Percentiles rank a stretch among this genome's conserved stretches.
Conservation (phyloP, 1,140 invertebrate genomes). For the Oedothorax gibbosus region DNA sequence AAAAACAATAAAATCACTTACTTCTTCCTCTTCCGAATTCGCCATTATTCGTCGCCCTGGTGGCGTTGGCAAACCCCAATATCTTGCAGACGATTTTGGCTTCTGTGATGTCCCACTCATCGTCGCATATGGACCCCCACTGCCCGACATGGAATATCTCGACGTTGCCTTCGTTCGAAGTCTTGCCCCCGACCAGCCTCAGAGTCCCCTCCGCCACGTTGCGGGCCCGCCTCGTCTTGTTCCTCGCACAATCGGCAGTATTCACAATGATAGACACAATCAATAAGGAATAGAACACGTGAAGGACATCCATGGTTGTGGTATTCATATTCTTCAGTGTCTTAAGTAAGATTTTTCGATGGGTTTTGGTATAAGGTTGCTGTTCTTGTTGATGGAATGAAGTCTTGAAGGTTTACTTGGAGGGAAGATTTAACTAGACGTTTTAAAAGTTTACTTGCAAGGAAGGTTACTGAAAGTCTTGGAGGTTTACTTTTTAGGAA, state of each 20-base stretch:
- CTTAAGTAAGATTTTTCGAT: no score
- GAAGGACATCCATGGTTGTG: background rate
- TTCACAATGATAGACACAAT: background rate
- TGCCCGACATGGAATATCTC: slow-evolving; percentile 85
- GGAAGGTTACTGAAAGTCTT: no score
- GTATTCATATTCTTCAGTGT: background rate
- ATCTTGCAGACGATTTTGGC: slow-evolving; percentile 85
- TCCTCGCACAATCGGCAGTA: background rate
- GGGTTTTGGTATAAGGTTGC: no score
- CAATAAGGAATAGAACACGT: background rate
- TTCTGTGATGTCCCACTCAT: slow-evolving; percentile 88
- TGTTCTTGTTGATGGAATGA: no score
- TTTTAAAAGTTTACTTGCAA: no score
- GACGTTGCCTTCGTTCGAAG: slow-evolving; percentile 79
- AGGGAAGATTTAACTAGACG: no score
- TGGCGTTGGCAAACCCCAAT: slow-evolving; percentile 75
- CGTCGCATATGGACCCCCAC: slow-evolving; percentile 92
- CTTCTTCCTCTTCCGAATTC: slow-evolving; percentile 81
- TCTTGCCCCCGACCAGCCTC: slow-evolving; percentile 65
- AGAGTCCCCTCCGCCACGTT: slow-evolving; percentile 62
- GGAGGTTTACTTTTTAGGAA: no score
- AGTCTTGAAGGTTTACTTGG: no score
- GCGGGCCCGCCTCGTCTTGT: background rate
- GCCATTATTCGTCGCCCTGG: slow-evolving; percentile 77
- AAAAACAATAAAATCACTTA: slow-evolving; percentile 69